Evolutionary conservation across 2,888 invertebrate species (phyloP), one percentile per base, ranked within the genome.

Genomic region (Leptinotarsa tumamoca): DNA sequence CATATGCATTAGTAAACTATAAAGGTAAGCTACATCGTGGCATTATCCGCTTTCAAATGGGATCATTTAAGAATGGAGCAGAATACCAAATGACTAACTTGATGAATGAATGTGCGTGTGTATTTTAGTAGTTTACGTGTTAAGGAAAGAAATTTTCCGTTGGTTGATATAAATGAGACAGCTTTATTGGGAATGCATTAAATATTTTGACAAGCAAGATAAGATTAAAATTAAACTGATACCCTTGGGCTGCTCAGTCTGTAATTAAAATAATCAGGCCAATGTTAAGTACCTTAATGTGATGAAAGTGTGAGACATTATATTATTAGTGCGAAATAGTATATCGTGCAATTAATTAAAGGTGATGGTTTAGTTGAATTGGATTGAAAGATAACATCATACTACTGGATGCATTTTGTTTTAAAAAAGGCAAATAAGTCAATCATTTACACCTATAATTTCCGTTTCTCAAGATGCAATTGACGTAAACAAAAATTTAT

Each of bases 151-250:
- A 58, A 58, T 58, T 58, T 58, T 58, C 58, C 58, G 14, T 23
- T 14, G 23, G 23, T 21, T 58, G 23, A 58, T 58, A 15, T 58
- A 21, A 58, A 58, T 58, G 27, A 58, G 58, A 58, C 58, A 58
- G 23, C 58, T 58, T 58, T 58, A 58, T 58, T 58, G 58, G 13
- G 23, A 23, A 13, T 58, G 58, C 14, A 21, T 21, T 58, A 58
- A 58, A 58, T 58, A 58, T 58, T 58, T 58, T 58, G 58, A 58
- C 58, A 58, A 23, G 58, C 58, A 14, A 58, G 58, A 58, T 58
- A 58, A 58, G 58, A 58, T 58, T 58, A 58, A 58, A 58, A 58
- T 58, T 58, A 58, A 58, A 58, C 58, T 4, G 58, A 58, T 58
- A 58, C 58, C 58, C 58, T 58, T 23, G 58, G 58, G 7, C n/a